phyloP scores from a whole-genome alignment of 2,797 vertebrate genomes.

The Pempheris klunzingeri region DNA sequence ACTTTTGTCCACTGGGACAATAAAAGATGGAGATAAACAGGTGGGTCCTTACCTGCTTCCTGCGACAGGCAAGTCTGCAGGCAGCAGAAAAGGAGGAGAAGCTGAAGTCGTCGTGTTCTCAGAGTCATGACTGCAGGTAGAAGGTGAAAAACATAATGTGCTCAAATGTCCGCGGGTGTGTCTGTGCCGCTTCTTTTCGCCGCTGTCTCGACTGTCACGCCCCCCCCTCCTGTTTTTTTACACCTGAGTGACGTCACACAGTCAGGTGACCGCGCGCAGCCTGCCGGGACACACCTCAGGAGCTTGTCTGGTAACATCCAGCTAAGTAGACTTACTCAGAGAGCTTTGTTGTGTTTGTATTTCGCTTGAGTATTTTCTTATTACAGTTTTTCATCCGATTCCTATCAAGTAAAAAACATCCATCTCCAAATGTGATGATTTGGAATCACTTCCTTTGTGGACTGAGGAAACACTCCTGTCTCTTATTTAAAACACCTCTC shows the following conservation, averaged over 20 bases:
- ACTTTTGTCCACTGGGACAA: no score
- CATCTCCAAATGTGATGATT: no score
- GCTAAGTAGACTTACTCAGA: no score
- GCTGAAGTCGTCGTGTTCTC: not conserved
- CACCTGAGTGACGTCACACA: constrained; percentile 53
- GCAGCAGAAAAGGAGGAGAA: constrained; percentile 32
- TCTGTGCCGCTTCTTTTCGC: not conserved
- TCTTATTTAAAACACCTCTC: no score
- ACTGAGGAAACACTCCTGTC: no score
- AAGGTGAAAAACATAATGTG: fast-evolving
- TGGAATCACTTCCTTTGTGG: no score
- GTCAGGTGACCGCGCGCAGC: constrained; percentile 40
- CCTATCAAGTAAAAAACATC: no score
- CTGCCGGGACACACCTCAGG: not conserved
- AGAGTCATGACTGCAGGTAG: constrained; percentile 22
- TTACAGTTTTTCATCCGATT: no score
- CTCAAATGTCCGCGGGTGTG: not conserved
- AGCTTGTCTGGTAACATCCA: no score
- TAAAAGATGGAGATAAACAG: not conserved
- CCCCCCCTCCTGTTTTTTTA: not conserved
- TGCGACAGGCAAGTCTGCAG: fast-evolving
- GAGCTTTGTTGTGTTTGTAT: no score
- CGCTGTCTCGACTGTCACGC: not conserved
- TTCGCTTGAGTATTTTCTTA: no score
- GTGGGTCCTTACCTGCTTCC: not conserved